phyloP scores from a whole-genome alignment of 1,140 invertebrate genomes.

The Paraescarpia echinospica region DNA sequence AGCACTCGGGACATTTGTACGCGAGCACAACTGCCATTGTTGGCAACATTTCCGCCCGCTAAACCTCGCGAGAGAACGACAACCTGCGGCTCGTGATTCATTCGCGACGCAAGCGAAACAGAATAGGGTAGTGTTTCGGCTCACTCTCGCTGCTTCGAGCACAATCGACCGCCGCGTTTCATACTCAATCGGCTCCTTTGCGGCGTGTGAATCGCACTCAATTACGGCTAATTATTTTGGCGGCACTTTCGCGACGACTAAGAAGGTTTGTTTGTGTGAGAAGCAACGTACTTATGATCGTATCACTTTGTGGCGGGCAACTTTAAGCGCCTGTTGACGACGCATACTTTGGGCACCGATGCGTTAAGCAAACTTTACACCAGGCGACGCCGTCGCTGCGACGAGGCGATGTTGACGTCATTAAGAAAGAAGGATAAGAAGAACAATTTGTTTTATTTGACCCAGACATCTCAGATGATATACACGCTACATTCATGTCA shows the following conservation, averaged over 20 bases:
- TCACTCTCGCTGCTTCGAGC: neutral
- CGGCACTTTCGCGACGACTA: neutral
- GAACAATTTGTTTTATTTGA: too few species aligned
- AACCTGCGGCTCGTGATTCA: neutral
- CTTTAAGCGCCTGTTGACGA: neutral
- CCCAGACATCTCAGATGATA: too few species aligned
- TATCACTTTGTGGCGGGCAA: neutral
- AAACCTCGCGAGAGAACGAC: neutral
- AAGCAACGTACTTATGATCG: neutral
- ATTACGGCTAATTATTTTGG: neutral
- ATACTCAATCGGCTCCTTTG: neutral
- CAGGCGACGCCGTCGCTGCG: too few species aligned
- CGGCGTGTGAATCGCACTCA: neutral
- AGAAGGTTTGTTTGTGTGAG: neutral
- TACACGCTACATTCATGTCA: too few species aligned
- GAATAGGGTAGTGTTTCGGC: neutral
- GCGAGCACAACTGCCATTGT: neutral
- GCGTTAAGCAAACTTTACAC: too few species aligned
- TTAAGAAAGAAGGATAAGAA: too few species aligned
- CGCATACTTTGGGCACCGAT: neutral
- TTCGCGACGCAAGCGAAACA: neutral
- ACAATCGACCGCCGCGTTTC: neutral
- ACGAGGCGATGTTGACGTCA: too few species aligned
- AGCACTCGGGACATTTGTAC: neutral
- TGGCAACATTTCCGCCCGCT: neutral